Evolutionary conservation across 2,888 invertebrate genomes (phyloP).

Genomic region (Meteorus cinctellus): DNA sequence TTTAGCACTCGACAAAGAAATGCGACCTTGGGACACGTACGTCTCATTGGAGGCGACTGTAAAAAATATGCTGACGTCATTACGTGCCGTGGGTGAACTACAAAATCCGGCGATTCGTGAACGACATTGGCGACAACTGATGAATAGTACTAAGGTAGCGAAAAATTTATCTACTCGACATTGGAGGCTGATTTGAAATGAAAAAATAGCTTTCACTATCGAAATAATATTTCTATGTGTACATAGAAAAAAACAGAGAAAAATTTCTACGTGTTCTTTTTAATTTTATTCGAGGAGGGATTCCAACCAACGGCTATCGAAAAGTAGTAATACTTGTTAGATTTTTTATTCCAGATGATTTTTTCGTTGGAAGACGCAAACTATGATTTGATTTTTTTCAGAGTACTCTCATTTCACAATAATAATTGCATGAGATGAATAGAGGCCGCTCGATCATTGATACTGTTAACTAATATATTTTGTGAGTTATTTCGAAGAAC

Average conservation of each 20-base stretch:
- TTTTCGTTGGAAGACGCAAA: no score
- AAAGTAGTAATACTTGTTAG: no score
- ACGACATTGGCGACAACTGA: constrained; percentile 97
- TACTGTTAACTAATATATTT: no score
- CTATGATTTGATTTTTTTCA: no score
- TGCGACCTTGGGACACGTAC: constrained; percentile 96
- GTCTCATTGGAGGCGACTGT: constrained; percentile 91
- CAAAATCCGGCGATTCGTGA: constrained; percentile 97
- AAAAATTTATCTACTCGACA: constrained; percentile 30
- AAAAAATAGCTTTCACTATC: constrained; percentile 11
- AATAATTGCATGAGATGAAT: no score
- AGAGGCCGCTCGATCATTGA: no score
- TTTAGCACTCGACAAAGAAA: constrained; percentile 91
- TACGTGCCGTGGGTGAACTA: constrained; percentile 94
- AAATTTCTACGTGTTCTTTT: not conserved
- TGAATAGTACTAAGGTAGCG: constrained; percentile 94
- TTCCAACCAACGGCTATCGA: no score
- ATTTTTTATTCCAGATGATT: no score
- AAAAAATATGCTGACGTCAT: constrained; percentile 96
- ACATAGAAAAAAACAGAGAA: constrained; percentile 18
- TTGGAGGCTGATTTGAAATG: not conserved
- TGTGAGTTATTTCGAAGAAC: no score
- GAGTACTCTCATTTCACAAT: no score
- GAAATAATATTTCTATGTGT: constrained; percentile 22
- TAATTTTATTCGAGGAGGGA: no score